phyloP scores from a whole-genome alignment of 2,888 invertebrate genomes.

The Dasypogon diadema region DNA sequence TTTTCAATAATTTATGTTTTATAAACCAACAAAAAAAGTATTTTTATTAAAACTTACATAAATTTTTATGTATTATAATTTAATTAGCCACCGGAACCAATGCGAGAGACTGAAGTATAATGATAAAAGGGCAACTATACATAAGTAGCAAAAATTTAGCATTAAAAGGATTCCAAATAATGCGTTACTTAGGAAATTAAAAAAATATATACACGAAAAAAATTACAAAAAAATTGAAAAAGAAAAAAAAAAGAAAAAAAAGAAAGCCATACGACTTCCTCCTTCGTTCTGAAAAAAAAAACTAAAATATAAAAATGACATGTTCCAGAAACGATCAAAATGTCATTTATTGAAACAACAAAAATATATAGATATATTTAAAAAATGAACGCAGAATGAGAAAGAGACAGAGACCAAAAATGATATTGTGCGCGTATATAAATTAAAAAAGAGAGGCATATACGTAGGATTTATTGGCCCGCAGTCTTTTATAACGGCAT shows the following conservation, averaged over 20 bases:
- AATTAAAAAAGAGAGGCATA: not conserved
- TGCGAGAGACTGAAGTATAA: slow-evolving; percentile 83
- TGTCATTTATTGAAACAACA: no score
- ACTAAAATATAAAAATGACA: slow-evolving; percentile 47
- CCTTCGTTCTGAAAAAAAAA: slow-evolving; percentile 47
- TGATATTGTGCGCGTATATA: slow-evolving; percentile 18
- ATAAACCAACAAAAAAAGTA: slow-evolving; percentile 52
- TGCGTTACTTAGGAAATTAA: slow-evolving; percentile 57
- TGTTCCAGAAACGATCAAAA: slow-evolving; percentile 49
- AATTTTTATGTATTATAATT: slow-evolving; percentile 70
- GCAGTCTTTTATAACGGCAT: slow-evolving; percentile 20
- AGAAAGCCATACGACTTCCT: slow-evolving; percentile 36
- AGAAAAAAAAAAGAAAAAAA: slow-evolving; percentile 50
- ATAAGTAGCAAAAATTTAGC: slow-evolving; percentile 52
- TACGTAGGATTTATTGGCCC: slow-evolving; percentile 48
- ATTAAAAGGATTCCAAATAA: slow-evolving; percentile 48
- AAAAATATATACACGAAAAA: slow-evolving; percentile 53
- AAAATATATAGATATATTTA: no score
- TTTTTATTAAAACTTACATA: slow-evolving; percentile 60
- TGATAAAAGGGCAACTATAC: slow-evolving; percentile 56
- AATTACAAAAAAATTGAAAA: slow-evolving; percentile 52
- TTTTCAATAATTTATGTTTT: not conserved
- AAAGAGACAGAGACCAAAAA: slow-evolving; percentile 7
- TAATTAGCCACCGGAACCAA: slow-evolving; percentile 79
- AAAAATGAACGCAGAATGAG: no score